Conservation (phyloP, 37 sponge, comb jelly and placozoan species). For the Aplysina aerophoba region DNA sequence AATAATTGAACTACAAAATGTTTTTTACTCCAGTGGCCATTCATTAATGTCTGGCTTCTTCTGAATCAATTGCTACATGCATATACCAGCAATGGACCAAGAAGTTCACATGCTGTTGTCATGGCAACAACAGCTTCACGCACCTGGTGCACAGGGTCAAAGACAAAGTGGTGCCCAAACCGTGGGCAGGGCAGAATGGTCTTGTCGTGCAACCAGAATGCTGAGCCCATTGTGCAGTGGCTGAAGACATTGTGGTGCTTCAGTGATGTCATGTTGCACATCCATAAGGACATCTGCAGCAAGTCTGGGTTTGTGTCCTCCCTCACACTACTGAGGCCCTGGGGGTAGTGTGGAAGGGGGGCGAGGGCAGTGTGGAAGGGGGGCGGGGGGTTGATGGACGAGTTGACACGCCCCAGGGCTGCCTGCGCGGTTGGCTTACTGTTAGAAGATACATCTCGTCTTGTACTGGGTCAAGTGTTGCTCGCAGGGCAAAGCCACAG, state of each 20-base stretch:
- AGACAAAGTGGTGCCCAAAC: conserved; percentile 82
- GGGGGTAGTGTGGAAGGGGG: not conserved
- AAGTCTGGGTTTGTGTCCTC: conserved; percentile 24
- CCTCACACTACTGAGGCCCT: conserved; percentile 1
- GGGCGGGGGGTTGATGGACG: not conserved
- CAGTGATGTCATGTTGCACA: conserved; percentile 16
- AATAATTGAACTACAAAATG: too few relatives aligned
- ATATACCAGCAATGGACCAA: not conserved
- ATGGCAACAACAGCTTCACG: not conserved
- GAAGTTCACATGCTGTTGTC: not conserved
- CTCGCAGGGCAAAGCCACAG: conserved; percentile 72
- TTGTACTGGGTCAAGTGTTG: conserved; percentile 55
- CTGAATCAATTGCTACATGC: too few relatives aligned
- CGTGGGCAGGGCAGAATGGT: conserved; percentile 65
- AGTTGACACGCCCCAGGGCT: too few relatives aligned
- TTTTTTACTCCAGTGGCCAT: too few relatives aligned
- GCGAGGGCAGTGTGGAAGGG: not conserved
- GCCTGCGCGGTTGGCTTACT: conserved; percentile 29
- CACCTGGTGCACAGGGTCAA: conserved; percentile 54
- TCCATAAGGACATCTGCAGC: conserved; percentile 43
- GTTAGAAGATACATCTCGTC: conserved; percentile 60
- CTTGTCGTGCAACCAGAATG: conserved; percentile 4
- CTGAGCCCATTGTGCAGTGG: conserved; percentile 24
- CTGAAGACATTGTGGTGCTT: not conserved
- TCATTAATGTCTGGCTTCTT: too few relatives aligned